Evolutionary conservation across 2,113 vertebrate species (phyloP).

Genomic region (Oxyura jamaicensis): DNA sequence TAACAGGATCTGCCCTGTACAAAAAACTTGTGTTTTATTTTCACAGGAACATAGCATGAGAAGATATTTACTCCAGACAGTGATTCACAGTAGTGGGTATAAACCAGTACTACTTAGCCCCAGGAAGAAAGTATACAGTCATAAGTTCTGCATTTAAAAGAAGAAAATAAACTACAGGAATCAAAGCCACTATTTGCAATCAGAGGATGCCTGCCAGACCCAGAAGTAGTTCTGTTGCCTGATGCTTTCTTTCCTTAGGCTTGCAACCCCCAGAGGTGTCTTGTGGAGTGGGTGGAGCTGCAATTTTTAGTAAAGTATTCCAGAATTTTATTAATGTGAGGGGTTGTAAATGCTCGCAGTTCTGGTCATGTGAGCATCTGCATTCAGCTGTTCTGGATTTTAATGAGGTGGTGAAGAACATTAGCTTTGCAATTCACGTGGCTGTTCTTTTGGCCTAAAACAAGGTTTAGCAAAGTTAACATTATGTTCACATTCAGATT

Average conservation of each 20-base stretch:
- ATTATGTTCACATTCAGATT: neutral
- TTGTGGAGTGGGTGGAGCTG: neutral
- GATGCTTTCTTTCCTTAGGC: constrained; percentile 9
- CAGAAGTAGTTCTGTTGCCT: constrained; percentile 19
- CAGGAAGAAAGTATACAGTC: constrained; percentile 31
- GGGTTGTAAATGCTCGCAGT: neutral
- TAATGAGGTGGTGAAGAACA: constrained; percentile 1
- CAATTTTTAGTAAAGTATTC: constrained; percentile 11
- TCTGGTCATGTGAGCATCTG: constrained; percentile 7
- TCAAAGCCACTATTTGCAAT: constrained; percentile 35
- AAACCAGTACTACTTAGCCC: neutral
- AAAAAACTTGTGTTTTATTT: neutral
- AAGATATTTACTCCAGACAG: constrained; percentile 12
- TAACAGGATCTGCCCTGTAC: neutral
- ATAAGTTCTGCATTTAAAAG: constrained; percentile 19
- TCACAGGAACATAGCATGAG: neutral
- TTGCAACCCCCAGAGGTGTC: neutral
- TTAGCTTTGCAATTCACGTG: neutral
- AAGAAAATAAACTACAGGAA: constrained; percentile 1
- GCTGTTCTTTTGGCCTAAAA: neutral
- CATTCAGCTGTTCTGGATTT: constrained; percentile 26
- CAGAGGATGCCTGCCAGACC: neutral
- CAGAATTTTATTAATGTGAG: constrained; percentile 34
- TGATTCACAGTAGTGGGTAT: neutral
- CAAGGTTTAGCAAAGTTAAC: neutral